A percentile compares a stretch with the other conserved stretches of the same genome.
These are phyloP conservation scores for Streptopelia turtur DNA, from an alignment of 2,797 vertebrate species.

Conservation along the genomic window DNA sequence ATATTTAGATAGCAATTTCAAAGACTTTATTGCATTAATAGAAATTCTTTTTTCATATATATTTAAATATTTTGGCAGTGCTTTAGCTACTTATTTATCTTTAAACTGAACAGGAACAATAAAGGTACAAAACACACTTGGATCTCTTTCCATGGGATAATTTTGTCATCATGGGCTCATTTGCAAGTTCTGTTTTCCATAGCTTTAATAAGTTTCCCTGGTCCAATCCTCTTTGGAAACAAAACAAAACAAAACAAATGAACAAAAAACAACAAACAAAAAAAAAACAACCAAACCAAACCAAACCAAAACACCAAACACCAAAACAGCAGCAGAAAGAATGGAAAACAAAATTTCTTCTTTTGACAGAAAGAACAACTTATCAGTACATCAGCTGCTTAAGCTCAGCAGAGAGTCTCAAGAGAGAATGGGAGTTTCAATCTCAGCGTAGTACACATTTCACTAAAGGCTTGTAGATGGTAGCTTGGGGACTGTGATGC, in stretches of 20 bases:
- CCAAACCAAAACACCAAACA: too few species aligned
- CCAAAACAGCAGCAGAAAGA: neutral
- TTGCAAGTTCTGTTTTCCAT: neutral
- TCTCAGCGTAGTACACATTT: neutral
- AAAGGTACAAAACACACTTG: neutral
- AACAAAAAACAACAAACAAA: too few species aligned
- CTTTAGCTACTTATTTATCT: neutral
- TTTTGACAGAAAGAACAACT: neutral
- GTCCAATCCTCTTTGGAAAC: neutral
- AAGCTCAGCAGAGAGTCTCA: neutral
- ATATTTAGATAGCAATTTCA: neutral
- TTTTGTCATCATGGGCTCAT: neutral
- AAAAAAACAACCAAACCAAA: neutral
- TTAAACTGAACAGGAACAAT: neutral
- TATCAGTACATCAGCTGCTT: neutral
- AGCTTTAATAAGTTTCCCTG: neutral
- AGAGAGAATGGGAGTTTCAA: neutral
- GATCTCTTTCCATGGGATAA: neutral
- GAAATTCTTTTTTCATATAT: neutral
- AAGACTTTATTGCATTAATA: neutral
- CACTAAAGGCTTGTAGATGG: neutral
- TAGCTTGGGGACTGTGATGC: conserved; percentile 4
- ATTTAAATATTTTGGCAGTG: neutral
- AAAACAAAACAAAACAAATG: neutral
- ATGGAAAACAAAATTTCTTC: neutral